A percentile compares a stretch with the other conserved stretches of the same genome.
phyloP scores from a whole-genome alignment of 2,888 invertebrate genomes.

The Hemistola chrysoprasaria region DNA sequence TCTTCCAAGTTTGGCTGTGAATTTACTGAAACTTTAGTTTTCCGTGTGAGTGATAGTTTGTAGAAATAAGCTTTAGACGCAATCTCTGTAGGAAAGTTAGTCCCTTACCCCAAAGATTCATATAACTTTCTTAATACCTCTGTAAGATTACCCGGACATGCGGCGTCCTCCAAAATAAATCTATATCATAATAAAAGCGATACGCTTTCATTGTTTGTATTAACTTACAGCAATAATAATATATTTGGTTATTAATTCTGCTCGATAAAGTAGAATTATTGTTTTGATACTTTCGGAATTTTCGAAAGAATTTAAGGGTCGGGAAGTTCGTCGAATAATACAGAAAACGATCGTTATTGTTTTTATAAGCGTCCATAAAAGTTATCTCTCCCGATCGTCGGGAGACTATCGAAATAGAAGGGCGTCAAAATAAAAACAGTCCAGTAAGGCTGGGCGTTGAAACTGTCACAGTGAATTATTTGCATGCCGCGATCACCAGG shows the following conservation, averaged over 20 bases:
- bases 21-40: too few species aligned
- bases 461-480: constrained; percentile 68
- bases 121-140: constrained; percentile 77
- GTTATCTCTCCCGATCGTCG: constrained; percentile 18
- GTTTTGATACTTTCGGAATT: constrained; percentile 34
- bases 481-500: constrained; percentile 59
- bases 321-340: constrained; percentile 5
- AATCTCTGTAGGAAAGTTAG: constrained; percentile 67
- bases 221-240: constrained; percentile 62
- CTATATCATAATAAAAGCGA: constrained; percentile 72
- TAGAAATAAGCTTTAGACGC: constrained; percentile 26
- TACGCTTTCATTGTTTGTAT: constrained; percentile 69
- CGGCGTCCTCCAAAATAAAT: constrained; percentile 55
- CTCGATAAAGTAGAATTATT: constrained; percentile 67
- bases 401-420: constrained; percentile 21
- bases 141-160: constrained; percentile 69
- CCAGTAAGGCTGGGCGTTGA: constrained; percentile 41
- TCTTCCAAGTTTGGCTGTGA: too few species aligned
- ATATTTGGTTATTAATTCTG: constrained; percentile 72
- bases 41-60: too few species aligned
- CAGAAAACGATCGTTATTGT: constrained; percentile 12
- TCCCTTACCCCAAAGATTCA: constrained; percentile 63
- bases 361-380: constrained; percentile 21
- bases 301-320: constrained; percentile 20
- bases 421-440: constrained; percentile 33